Evolutionary conservation across 2,888 invertebrate genomes (phyloP).

Genomic region (Mycalesis mineus): DNA sequence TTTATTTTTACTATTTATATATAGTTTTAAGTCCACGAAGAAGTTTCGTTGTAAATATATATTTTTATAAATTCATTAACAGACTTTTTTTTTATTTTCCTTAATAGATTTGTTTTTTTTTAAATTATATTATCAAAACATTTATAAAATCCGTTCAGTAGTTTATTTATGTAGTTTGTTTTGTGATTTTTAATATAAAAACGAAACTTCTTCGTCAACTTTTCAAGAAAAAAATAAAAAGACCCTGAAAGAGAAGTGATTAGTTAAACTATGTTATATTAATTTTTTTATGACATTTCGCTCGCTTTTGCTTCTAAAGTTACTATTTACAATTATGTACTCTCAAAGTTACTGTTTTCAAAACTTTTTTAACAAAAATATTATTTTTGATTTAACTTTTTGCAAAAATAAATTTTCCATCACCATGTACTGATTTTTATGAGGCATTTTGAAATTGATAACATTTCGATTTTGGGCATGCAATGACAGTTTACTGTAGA

Average conservation of each 20-base stretch:
- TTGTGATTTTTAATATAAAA: background rate
- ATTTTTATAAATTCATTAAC: no score
- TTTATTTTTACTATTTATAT: background rate
- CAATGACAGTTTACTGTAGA: background rate
- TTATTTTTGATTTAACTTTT: background rate
- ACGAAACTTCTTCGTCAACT: slow-evolving; percentile 12
- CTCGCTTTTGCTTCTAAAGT: background rate
- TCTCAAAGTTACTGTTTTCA: background rate
- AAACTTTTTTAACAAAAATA: background rate
- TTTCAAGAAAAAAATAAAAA: slow-evolving; percentile 14
- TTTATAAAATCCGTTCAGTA: slow-evolving; percentile 17
- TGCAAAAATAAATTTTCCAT: background rate
- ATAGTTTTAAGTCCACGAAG: background rate
- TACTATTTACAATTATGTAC: background rate
- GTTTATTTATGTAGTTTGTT: background rate
- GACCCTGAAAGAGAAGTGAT: slow-evolving; percentile 28
- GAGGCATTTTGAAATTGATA: background rate
- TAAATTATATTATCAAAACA: background rate
- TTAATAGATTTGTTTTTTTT: background rate
- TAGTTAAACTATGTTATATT: slow-evolving; percentile 12
- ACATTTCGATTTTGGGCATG: slow-evolving; percentile 13
- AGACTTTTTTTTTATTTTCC: no score
- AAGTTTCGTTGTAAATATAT: no score
- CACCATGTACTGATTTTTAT: slow-evolving; percentile 6
- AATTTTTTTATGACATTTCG: background rate